Evolutionary conservation across 2,888 invertebrate genomes (phyloP).

Genomic region (Leucania comma): DNA sequence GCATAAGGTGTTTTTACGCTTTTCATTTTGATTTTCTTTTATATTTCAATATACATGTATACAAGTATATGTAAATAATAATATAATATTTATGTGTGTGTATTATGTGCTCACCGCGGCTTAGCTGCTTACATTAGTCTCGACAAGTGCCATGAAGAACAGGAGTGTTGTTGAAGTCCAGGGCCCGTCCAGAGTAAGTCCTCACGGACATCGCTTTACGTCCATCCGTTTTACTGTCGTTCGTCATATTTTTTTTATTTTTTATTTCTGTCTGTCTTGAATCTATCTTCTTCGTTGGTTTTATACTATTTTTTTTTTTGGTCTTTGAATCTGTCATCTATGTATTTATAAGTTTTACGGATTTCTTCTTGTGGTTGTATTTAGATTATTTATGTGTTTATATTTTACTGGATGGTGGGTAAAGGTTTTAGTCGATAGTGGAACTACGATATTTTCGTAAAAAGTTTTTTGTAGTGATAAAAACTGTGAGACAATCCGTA

Average conservation of each 20-base stretch:
- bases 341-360: slow-evolving; percentile 35
- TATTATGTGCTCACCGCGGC: slow-evolving; percentile 76
- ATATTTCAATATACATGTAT: slow-evolving; percentile 33
- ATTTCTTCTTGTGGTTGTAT: slow-evolving; percentile 35
- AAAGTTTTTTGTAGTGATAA: not conserved
- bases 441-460: not conserved
- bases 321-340: not conserved
- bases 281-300: not conserved
- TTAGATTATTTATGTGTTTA: slow-evolving; percentile 16
- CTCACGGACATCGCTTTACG: slow-evolving; percentile 33
- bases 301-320: not conserved
- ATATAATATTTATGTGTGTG: slow-evolving; percentile 72
- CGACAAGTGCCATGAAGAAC: slow-evolving; percentile 79
- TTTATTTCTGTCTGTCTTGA: not conserved
- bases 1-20: slow-evolving; percentile 46
- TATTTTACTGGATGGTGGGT: not conserved
- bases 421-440: not conserved
- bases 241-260: slow-evolving; percentile 35
- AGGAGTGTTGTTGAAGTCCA: slow-evolving; percentile 70
- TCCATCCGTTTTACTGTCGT: slow-evolving; percentile 56
- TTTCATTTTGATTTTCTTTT: slow-evolving; percentile 26
- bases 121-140: slow-evolving; percentile 86
- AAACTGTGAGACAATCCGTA: slow-evolving; percentile 49
- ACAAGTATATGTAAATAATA: slow-evolving; percentile 66
- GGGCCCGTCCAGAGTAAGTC: slow-evolving; percentile 83